Evolutionary conservation across 2,113 vertebrate species (phyloP), one percentile per base, ranked within the genome.

Genomic region (Aegithalos caudatus): DNA sequence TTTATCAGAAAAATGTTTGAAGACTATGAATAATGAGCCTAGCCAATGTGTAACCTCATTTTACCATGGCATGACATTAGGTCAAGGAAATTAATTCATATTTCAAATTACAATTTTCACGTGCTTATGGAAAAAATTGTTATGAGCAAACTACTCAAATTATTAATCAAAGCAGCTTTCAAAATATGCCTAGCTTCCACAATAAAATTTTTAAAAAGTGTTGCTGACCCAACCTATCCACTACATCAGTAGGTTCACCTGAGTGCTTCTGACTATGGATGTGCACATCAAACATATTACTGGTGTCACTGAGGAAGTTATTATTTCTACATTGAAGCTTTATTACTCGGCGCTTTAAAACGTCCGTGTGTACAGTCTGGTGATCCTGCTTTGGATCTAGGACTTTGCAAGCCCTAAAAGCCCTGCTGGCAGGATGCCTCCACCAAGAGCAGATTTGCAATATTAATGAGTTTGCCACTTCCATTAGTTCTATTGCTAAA

Each of bases 361-460:
- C 57, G 48, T 20, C 28, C 53, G 24, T 0, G 0, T 40, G 13
- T 17, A 23, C 12, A 25, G 15, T 18, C 29, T 60, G 56, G 40
- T 35, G 64, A 60, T 40, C 28, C 11, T 0, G 0, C 48, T 65
- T 48, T n/a, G n/a, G n/a, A n/a, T n/a, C n/a, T n/a, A n/a, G n/a
- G 56, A 64, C 29, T 77, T 44, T 44, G 20, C 40, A 48, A 64
- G n/a, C 37, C 19, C 51, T 60, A 51, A 58, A 83, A 51, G 29
- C 33, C 27, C 4, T 14, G 33, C 35, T 50, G 58, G 40, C 74
- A 66, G 76, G 25, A 61, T 28, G 48, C 48, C 56, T 71, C 40
- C 76, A 48, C 10, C 60, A 51, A 22, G 38, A 65, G 14, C 29
- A 81, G 72, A 74, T 90, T 2, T 65, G 53, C 56, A 60, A 29